These are phyloP conservation scores for Macrocentrus cingulum DNA, from an alignment of 1,140 invertebrate genomes.

Conservation along the genomic window DNA sequence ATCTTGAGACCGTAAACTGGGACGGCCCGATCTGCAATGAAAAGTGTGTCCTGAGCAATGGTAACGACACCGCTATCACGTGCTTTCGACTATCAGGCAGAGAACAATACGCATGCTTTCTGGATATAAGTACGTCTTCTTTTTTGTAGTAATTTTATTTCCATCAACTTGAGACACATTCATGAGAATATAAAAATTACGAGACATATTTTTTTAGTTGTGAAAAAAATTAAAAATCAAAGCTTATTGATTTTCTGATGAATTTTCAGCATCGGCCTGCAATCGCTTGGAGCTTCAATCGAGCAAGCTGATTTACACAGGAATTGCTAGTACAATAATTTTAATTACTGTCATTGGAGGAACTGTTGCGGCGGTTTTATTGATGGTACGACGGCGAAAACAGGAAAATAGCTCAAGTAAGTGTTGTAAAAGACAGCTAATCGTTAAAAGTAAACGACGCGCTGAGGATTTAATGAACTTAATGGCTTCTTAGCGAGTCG, in stretches of 20 bases:
- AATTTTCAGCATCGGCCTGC: constrained; percentile 16
- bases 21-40: constrained; percentile 17
- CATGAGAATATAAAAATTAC: no score
- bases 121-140: constrained; percentile 6
- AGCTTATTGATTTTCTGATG: constrained; percentile 1
- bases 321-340: constrained; percentile 2
- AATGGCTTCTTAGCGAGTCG: constrained; percentile 14
- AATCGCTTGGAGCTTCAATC: not conserved
- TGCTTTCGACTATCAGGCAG: constrained; percentile 15
- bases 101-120: constrained; percentile 17
- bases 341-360: constrained; percentile 11
- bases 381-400: constrained; percentile 14
- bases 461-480: not conserved
- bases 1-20: constrained; percentile 20
- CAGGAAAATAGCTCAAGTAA: not conserved
- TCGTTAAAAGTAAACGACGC: constrained; percentile 6
- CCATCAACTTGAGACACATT: not conserved
- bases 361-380: not conserved
- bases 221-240: no score
- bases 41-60: constrained; percentile 12
- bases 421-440: not conserved
- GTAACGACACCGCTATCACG: constrained; percentile 12
- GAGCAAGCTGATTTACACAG: constrained; percentile 5
- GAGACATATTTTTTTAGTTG: no score
- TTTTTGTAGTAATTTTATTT: no score